Percentiles rank a stretch among this genome's conserved stretches.
phyloP scores from a whole-genome alignment of 2,888 invertebrate species.

The Perdita meconis region DNA sequence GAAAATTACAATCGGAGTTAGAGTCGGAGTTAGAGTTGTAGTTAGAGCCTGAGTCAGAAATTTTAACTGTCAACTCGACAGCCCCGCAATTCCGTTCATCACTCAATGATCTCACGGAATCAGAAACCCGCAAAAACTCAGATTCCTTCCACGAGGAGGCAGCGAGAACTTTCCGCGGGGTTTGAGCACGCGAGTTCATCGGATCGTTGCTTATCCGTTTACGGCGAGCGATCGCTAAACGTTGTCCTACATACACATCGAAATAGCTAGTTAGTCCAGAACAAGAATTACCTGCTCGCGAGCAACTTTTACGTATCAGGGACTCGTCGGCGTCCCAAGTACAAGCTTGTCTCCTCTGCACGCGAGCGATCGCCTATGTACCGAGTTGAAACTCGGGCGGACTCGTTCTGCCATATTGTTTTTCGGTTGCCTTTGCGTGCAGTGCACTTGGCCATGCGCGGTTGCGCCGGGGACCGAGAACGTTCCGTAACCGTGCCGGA shows the following conservation, averaged over 20 bases:
- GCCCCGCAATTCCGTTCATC: too few species aligned
- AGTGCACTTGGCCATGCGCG: slow-evolving; percentile 4
- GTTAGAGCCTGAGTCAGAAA: too few species aligned
- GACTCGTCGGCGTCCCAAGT: neutral
- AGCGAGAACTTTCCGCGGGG: too few species aligned
- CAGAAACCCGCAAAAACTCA: too few species aligned
- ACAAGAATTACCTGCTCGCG: neutral
- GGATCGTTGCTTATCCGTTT: neutral
- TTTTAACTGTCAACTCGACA: too few species aligned
- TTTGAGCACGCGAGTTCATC: too few species aligned
- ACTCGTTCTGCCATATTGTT: slow-evolving; percentile 2
- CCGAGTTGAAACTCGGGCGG: neutral
- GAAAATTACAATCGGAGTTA: too few species aligned
- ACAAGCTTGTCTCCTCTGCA: neutral
- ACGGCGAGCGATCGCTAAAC: neutral
- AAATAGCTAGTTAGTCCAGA: neutral
- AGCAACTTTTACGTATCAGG: neutral
- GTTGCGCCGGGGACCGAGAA: neutral
- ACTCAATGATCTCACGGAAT: too few species aligned
- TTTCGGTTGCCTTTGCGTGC: neutral
- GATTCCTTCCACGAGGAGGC: too few species aligned
- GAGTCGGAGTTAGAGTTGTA: too few species aligned
- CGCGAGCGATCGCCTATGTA: neutral
- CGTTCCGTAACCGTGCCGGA: neutral
- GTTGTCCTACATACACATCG: neutral